phyloP scores from a whole-genome alignment of 2,113 vertebrate genomes.

The Bos javanicus region DNA sequence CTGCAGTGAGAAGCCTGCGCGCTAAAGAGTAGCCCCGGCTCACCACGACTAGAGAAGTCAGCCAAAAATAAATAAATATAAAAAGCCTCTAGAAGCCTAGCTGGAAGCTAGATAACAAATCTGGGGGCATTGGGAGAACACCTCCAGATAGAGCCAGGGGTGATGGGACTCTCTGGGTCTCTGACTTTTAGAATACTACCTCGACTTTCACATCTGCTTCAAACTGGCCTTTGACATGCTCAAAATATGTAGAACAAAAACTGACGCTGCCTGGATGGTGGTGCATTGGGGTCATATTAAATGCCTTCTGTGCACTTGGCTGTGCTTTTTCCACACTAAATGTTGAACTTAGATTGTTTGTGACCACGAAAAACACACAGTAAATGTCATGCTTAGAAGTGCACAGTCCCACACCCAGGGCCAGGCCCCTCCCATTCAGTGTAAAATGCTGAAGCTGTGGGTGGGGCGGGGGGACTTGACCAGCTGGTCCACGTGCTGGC shows the following conservation, averaged over 20 bases:
- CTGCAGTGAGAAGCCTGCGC: not conserved
- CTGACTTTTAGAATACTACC: not conserved
- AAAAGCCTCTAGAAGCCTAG: not conserved
- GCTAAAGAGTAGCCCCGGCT: not conserved
- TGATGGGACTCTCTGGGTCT: not conserved
- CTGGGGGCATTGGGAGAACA: no score
- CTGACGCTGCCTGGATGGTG: not conserved
- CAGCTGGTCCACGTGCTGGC: not conserved
- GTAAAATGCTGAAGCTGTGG: not conserved
- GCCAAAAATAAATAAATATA: not conserved
- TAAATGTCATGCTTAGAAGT: not conserved
- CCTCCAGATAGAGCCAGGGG: not conserved
- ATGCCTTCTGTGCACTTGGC: not conserved
- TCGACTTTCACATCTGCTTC: not conserved
- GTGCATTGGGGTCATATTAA: not conserved
- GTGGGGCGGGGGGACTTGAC: not conserved
- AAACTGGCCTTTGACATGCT: not conserved
- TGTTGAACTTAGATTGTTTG: not conserved
- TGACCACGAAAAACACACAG: not conserved
- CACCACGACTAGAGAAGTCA: not conserved
- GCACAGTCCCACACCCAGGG: not conserved
- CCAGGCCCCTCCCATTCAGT: not conserved
- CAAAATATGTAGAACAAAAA: not conserved
- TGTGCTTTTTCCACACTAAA: slow-evolving; percentile 14
- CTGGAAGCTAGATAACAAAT: not conserved